These are phyloP conservation scores for Drosophila aff. DNA, from an alignment of 1,140 invertebrate species.

Conservation along the genomic window DNA sequence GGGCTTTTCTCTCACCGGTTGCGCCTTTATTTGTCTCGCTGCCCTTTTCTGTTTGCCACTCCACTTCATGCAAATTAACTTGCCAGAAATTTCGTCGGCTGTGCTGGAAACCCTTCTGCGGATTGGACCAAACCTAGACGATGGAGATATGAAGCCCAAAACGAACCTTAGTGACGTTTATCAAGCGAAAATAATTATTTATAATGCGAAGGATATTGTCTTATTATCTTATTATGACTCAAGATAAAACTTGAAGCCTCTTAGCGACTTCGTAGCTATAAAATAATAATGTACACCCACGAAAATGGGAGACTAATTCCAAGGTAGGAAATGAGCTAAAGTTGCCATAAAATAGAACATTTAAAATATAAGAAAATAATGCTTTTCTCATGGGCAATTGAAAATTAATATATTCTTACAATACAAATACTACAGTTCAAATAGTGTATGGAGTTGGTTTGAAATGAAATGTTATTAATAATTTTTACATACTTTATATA, in stretches of 20 bases:
- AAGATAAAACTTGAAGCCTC: neutral
- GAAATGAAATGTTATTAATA: too few relatives aligned
- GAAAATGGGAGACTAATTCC: neutral
- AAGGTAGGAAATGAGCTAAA: neutral
- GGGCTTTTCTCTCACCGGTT: conserved; percentile 64
- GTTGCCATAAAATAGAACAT: neutral
- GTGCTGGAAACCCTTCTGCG: conserved; percentile 14
- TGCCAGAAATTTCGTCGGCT: conserved; percentile 69
- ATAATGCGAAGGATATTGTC: neutral
- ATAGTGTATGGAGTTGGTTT: too few relatives aligned
- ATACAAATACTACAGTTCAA: too few relatives aligned
- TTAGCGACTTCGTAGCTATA: neutral
- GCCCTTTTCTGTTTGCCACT: conserved; percentile 56
- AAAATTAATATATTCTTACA: too few relatives aligned
- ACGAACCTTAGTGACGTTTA: neutral
- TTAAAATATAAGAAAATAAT: too few relatives aligned
- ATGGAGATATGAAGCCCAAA: neutral
- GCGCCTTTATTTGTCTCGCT: conserved; percentile 76
- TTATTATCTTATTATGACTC: neutral
- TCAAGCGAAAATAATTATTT: neutral
- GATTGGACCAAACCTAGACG: conserved; percentile 12
- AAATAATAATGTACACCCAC: neutral
- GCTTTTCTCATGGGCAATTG: too few relatives aligned
- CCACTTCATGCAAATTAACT: conserved; percentile 80
- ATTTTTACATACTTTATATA: too few relatives aligned